phyloP scores from a whole-genome alignment of 2,888 invertebrate species.

The Cantharis nigra region DNA sequence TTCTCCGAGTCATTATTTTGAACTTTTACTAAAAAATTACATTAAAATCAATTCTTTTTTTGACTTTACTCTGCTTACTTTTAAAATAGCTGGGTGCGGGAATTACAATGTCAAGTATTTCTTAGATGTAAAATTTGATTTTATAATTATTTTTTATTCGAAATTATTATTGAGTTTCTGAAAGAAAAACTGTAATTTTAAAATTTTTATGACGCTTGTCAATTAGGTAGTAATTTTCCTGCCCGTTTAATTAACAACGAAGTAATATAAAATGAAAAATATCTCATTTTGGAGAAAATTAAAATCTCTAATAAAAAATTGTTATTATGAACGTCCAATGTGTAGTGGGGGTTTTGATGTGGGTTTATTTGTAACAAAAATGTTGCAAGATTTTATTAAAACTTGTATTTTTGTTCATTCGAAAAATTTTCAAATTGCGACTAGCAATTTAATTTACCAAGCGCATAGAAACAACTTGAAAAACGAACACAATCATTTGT shows the following conservation, averaged over 20 bases:
- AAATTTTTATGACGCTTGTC: neutral
- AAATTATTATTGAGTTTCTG: neutral
- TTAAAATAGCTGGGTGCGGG: neutral
- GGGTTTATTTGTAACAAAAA: neutral
- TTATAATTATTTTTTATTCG: neutral
- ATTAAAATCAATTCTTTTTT: neutral
- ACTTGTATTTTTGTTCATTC: neutral
- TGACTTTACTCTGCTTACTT: neutral
- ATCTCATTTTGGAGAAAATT: neutral
- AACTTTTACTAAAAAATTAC: neutral
- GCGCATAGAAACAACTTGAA: neutral
- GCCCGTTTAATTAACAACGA: neutral
- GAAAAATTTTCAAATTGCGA: neutral
- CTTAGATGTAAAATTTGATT: neutral
- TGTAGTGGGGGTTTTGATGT: neutral
- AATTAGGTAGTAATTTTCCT: neutral
- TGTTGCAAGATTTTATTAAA: neutral
- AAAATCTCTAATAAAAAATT: neutral
- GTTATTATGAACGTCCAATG: neutral
- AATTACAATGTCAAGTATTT: neutral
- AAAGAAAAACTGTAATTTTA: neutral
- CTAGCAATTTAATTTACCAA: neutral
- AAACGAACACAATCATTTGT: neutral
- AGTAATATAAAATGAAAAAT: neutral
- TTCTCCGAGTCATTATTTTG: neutral